Base-by-base conservation (phyloP, 2,888 invertebrate genomes). In the Neoaliturus tenellus region DNA sequence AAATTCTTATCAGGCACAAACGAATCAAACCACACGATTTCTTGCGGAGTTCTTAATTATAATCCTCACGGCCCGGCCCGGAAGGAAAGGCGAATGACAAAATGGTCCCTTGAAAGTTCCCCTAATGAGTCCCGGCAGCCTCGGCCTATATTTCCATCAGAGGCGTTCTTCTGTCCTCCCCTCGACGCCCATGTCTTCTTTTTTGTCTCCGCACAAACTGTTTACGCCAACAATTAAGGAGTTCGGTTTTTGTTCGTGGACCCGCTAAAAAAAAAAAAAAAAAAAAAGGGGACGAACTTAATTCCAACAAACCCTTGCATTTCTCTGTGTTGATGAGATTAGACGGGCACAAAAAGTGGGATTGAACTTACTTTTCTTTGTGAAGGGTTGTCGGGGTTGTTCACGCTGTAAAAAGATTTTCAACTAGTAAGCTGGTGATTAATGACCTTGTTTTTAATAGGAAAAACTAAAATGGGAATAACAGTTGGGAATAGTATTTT, bases 271-370 rank as follows among this genome's bases (percentile, higher is more conserved):
- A n/a, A n/a, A n/a, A n/a, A n/a, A n/a, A n/a, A n/a, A n/a, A n/a
- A n/a, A n/a, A n/a, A n/a, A 62, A 62, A 28, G 62, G 62, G 62
- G 62, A 62, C 62, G 62, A 62, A 62, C 31, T 31, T 62, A 28
- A 62, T 62, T 62, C 12, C 17, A 4, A 31, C 51, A 10, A 51
- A 23, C 62, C 62, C 62, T 62, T 62, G 2, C 17, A 5, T 20
- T 20, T 23, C 23, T 39, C 39, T 17, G 48, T 17, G 17, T 4
- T 51, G 51, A 51, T 62, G 62, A 62, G 62, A 62, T 62, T 28
- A 28, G 58, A 51, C 23, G 51, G 28, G 62, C 3, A 31, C 31
- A 62, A 28, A 62, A 62, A 62, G 5, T 28, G 23, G n/a, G 14
- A n/a, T n/a, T n/a, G n/a, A n/a, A 23, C 51, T 4, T 23, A 23